Percentiles rank a stretch among this genome's conserved stretches.
Conservation (phyloP, 2,113 vertebrate species). For the Carassius gibelio region DNA sequence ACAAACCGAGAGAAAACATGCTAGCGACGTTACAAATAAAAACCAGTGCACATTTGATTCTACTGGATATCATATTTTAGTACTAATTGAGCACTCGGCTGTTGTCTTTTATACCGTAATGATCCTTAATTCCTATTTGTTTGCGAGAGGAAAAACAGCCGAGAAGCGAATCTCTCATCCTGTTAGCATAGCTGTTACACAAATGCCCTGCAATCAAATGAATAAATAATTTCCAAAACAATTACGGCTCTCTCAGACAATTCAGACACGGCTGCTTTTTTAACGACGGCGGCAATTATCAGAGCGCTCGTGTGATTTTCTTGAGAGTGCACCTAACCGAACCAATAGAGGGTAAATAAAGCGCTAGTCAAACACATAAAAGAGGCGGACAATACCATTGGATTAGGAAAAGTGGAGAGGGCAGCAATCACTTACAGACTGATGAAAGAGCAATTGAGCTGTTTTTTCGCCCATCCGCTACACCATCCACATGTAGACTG, state of each 20-base stretch:
- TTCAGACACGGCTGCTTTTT: conserved; percentile 58
- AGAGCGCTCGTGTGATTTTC: conserved; percentile 1
- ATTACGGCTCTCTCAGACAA: conserved; percentile 62
- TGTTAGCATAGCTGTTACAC: conserved; percentile 59
- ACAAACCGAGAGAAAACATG: neutral
- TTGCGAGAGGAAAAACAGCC: conserved; percentile 11
- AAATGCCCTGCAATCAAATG: conserved; percentile 59
- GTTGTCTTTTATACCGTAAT: neutral
- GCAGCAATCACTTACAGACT: neutral
- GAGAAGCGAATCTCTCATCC: conserved; percentile 34
- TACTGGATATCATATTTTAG: conserved; percentile 12
- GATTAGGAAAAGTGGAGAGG: conserved; percentile 41
- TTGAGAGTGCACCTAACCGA: neutral
- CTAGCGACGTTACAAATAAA: neutral
- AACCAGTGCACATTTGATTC: neutral
- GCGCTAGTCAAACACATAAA: conserved; percentile 19
- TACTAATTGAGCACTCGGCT: neutral
- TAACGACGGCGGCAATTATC: conserved; percentile 61
- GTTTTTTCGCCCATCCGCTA: conserved; percentile 2
- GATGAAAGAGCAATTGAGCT: conserved; percentile 25
- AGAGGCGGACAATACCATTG: neutral
- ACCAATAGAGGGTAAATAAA: conserved; percentile 18
- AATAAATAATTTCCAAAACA: conserved; percentile 58
- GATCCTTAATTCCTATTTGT: conserved; percentile 25
- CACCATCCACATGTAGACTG: neutral